Evolutionary conservation across 2,113 vertebrate genomes (phyloP), one percentile per base, ranked within the genome.

Genomic region (Poicephalus gulielmi): DNA sequence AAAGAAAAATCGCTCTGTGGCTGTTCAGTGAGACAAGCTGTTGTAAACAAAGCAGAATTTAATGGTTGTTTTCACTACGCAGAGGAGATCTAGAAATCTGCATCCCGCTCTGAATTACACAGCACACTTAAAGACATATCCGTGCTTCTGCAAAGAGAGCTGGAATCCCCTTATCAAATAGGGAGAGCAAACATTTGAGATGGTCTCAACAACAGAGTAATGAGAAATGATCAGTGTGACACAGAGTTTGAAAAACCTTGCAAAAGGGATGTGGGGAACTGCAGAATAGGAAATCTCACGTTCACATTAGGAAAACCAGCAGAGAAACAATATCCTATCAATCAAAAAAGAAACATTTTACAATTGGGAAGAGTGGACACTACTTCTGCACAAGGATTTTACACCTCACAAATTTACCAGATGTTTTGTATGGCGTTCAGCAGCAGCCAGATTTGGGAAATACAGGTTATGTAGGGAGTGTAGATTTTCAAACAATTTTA

Each of bases 401-500:
- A 33, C 33, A 41, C 12, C 39, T 82, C 33, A 46, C 9, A 46
- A 81, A 75, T 82, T 64, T 68, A 82, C 4, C 43, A 83, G 31
- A 3, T 0, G 3, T 68, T 95, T 71, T 73, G 24, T 64, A 84
- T 85, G 43, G 3, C 68, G 14, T 28, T 87, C 55, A 78, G 64
- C 25, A 68, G 27, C 50, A 82, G 24, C 17, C 4, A 73, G 57
- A 79, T 5, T 2, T 79, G 11, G 35, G 49, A 90, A 92, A 87
- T 37, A 5, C 5, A 19, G 22, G 5, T 30, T 62, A 74, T 15
- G 10, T 44, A 67, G 7, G 18, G 7, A 83, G 22, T 18, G 4
- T 13, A 80, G 12, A 41, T 64, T 89, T 91, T 66, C 33, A 90
- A 95, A 75, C 6, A 11, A 3, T 47, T 96, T 79, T 64, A 76